Evolutionary conservation across 2,113 vertebrate species (phyloP).

Genomic region (Aptenodytes patagonicus): DNA sequence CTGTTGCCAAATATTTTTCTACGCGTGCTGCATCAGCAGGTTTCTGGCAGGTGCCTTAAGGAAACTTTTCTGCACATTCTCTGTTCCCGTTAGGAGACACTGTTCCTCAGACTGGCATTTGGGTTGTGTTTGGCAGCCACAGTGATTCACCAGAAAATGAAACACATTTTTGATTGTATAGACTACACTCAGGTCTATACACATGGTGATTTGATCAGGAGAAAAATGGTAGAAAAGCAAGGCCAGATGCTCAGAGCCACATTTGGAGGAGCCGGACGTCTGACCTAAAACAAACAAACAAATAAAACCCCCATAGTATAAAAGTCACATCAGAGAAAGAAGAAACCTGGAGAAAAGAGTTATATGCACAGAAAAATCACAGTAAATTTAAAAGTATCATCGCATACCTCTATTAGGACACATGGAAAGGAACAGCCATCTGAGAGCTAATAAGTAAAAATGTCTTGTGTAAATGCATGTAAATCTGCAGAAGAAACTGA

Average conservation of each 20-base stretch:
- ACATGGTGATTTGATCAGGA: neutral
- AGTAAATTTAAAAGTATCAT: neutral
- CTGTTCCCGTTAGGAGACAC: neutral
- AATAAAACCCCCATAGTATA: neutral
- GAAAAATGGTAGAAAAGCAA: slow-evolving; percentile 3
- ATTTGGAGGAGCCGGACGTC: neutral
- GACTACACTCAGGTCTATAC: neutral
- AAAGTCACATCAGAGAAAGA: neutral
- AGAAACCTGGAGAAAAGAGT: neutral
- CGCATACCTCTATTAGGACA: neutral
- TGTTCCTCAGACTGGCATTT: neutral
- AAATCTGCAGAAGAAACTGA: neutral
- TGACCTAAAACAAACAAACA: neutral
- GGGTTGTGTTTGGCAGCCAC: neutral
- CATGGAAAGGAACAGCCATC: neutral
- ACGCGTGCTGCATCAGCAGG: neutral
- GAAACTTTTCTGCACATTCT: neutral
- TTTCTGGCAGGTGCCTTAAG: slow-evolving; percentile 39
- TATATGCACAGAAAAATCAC: neutral
- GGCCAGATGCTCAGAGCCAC: neutral
- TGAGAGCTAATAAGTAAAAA: neutral
- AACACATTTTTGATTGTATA: slow-evolving; percentile 48
- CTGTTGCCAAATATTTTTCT: neutral
- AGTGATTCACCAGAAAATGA: slow-evolving; percentile 47
- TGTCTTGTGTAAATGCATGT: neutral